A percentile compares a stretch with the other conserved stretches of the same genome.
Conservation (phyloP, 1,140 invertebrate genomes). For the Zaprionus ghesquierei region DNA sequence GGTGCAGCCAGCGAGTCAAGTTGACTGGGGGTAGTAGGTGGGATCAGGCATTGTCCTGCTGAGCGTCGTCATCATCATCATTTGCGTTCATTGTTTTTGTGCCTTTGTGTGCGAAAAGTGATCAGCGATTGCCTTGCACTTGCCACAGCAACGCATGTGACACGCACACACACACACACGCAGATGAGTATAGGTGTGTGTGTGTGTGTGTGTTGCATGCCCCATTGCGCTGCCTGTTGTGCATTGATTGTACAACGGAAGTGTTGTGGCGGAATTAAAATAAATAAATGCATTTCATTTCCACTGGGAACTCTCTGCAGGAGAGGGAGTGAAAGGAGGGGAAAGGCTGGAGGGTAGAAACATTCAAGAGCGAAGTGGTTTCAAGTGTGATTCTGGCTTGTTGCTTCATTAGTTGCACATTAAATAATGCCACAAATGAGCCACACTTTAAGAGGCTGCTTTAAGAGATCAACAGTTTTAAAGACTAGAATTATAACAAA, state of each 20-base stretch:
- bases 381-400: slow-evolving; percentile 37
- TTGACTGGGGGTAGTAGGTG: background rate
- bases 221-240: slow-evolving; percentile 67
- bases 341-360: background rate
- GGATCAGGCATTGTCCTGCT: slow-evolving; percentile 28
- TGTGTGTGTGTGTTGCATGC: slow-evolving; percentile 31
- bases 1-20: background rate
- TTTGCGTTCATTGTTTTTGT: slow-evolving; percentile 80
- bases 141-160: slow-evolving; percentile 15
- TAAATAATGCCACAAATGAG: slow-evolving; percentile 61
- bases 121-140: slow-evolving; percentile 74
- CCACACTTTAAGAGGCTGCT: slow-evolving; percentile 5
- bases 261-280: slow-evolving; percentile 81
- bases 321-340: too few species aligned
- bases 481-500: background rate
- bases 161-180: slow-evolving; percentile 12
- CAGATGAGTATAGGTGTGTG: slow-evolving; percentile 12
- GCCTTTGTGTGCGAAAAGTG: slow-evolving; percentile 74
- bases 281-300: slow-evolving; percentile 80
- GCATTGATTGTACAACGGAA: slow-evolving; percentile 78
- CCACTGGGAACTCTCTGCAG: slow-evolving; percentile 33
- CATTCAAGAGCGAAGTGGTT: background rate
- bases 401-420: slow-evolving; percentile 74
- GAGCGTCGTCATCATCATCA: slow-evolving; percentile 55
- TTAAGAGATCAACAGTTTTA: background rate